Base-by-base conservation (phyloP, 2,113 vertebrate species). In the Rhinogobius similis region DNA sequence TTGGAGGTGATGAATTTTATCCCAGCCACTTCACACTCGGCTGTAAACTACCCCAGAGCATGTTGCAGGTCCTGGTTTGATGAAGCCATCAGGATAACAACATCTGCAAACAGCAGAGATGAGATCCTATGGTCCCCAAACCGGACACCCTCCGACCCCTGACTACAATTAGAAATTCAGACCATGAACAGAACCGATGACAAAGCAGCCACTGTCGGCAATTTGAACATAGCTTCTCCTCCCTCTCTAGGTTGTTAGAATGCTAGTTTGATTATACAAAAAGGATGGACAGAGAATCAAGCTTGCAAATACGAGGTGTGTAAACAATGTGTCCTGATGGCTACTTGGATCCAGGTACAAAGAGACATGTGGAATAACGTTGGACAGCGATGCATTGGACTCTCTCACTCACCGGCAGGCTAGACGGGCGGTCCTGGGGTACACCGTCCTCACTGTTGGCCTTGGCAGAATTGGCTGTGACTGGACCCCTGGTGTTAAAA, bases 371-470 rank as follows among this genome's bases (percentile, higher is more conserved):
- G n/a, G 4, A 24, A 12, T 23, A 24, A 23, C n/a, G 12, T 4
- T 3, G 43, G 43, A 44, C 5, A 36, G 26, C 5, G 14, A 29
- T 63, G 13, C 23, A 56, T 20, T 41, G 70, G 66, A 79, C 70
- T 43, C 6, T 82, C 23, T 55, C 48, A 91, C 96, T 97, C 94
- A 99, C 97, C 92, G 97, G 97, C 90, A 99, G 94, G 76, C 96
- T 99, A 1, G 96, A 98, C 36, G 97, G 97, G 83, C 96, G 95
- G 85, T 97, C 95, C 77, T 97, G 95, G 65, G 96, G 93, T 58
- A 96, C 94, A 79, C 95, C 90, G 65, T 97, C 97, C 91, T 98
- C 96, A 24, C 94, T 95, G 90, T 95, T 97, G 76, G 94, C 85
- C 90, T 99, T 97, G 87, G 94, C 94, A 83, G 95, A 89, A 79